These are phyloP conservation scores for Drosophila setifemur DNA, from an alignment of 1,140 invertebrate genomes.

Conservation along the genomic window DNA sequence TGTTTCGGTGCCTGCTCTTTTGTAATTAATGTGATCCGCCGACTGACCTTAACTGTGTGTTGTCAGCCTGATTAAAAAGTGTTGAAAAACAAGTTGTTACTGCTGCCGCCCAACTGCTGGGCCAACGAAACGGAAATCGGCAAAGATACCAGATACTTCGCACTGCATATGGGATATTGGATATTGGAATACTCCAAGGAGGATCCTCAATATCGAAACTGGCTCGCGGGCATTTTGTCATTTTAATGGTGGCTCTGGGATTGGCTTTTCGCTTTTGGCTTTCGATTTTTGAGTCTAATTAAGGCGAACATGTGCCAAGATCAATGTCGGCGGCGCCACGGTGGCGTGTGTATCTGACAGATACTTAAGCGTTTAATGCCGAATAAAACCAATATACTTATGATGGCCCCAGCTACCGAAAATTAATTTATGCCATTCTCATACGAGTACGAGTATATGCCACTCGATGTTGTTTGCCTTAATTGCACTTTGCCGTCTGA, in stretches of 20 bases:
- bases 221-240: conserved; percentile 55
- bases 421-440: conserved; percentile 67
- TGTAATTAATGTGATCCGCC: conserved; percentile 74
- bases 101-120: conserved; percentile 18
- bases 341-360: conserved; percentile 51
- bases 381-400: conserved; percentile 30
- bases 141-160: background rate
- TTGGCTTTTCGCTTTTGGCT: conserved; percentile 38
- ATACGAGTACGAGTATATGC: conserved; percentile 41
- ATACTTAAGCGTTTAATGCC: conserved; percentile 48
- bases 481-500: conserved; percentile 60
- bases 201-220: conserved; percentile 39
- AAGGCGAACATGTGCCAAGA: conserved; percentile 77
- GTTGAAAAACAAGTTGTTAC: conserved; percentile 73
- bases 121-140: conserved; percentile 55
- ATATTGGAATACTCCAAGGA: background rate
- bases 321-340: conserved; percentile 69
- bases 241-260: conserved; percentile 56
- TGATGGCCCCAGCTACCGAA: conserved; percentile 48
- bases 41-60: conserved; percentile 72
- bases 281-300: conserved; percentile 66
- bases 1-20: conserved; percentile 56
- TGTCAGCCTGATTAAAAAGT: conserved; percentile 75
- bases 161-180: background rate
- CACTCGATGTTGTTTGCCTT: conserved; percentile 29